A percentile compares a stretch with the other conserved stretches of the same genome.
Conservation (phyloP, 2,113 vertebrate genomes). For the Holacanthus passer region DNA sequence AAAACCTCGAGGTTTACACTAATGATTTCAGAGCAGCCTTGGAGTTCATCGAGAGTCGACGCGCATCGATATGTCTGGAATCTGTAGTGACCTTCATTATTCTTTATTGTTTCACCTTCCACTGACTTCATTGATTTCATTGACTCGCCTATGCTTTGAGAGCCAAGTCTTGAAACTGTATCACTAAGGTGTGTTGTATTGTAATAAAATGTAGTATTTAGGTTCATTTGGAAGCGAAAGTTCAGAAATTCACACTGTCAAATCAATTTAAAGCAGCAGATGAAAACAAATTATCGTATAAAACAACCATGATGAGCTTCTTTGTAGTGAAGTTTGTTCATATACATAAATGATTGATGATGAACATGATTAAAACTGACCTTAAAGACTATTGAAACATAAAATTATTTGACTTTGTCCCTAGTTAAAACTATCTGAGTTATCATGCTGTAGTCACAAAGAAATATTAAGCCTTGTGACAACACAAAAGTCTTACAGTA, state of each 20-base stretch:
- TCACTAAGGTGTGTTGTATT: not conserved
- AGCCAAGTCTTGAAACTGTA: not conserved
- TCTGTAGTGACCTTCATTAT: slow-evolving; percentile 23
- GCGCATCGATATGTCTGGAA: slow-evolving; percentile 35
- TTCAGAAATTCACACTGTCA: not conserved
- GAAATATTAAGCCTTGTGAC: slow-evolving; percentile 3
- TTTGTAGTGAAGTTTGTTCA: too few relatives aligned
- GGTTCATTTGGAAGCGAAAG: not conserved
- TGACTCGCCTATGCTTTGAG: not conserved
- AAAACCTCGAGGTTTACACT: slow-evolving; percentile 26
- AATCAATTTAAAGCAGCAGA: not conserved
- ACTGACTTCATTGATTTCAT: not conserved
- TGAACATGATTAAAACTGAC: too few relatives aligned
- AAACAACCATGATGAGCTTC: too few relatives aligned
- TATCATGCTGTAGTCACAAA: slow-evolving; percentile 1
- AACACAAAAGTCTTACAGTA: slow-evolving; percentile 12
- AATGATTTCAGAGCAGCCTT: slow-evolving; percentile 23
- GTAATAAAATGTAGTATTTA: not conserved
- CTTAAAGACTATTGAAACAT: not conserved
- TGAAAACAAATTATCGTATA: not conserved
- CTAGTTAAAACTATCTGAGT: not conserved
- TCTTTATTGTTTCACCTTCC: slow-evolving; percentile 18
- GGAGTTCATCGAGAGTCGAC: slow-evolving; percentile 43
- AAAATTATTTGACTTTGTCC: not conserved
- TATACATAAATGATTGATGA: too few relatives aligned